Evolutionary conservation across 2,888 invertebrate species (phyloP).

Genomic region (Eilema depressum): DNA sequence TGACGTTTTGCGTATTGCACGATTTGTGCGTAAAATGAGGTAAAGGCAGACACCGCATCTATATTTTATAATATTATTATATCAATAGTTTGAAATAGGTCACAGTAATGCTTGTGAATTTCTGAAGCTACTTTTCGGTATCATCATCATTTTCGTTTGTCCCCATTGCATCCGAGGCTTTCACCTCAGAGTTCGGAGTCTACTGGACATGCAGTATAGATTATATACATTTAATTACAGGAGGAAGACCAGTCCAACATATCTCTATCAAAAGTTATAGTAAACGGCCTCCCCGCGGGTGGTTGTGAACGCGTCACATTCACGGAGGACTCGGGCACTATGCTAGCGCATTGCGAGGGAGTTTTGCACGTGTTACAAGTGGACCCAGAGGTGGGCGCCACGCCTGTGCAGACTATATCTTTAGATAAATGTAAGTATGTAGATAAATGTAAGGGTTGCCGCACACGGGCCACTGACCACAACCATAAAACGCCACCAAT

Average conservation of each 20-base stretch:
- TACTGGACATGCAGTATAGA: too few species aligned
- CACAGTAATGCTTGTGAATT: background rate
- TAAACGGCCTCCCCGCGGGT: constrained; percentile 62
- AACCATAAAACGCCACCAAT: too few species aligned
- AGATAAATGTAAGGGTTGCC: too few species aligned
- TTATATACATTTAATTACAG: constrained; percentile 46
- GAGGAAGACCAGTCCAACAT: constrained; percentile 74
- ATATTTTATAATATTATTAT: too few species aligned
- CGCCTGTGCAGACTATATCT: constrained; percentile 66
- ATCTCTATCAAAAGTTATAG: constrained; percentile 70
- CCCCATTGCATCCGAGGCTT: too few species aligned
- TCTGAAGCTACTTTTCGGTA: background rate
- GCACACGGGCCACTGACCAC: too few species aligned
- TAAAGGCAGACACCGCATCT: too few species aligned
- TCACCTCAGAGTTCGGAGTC: too few species aligned
- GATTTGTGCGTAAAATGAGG: too few species aligned
- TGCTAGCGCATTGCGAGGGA: constrained; percentile 64
- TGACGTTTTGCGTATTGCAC: too few species aligned
- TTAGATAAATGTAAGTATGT: constrained; percentile 68
- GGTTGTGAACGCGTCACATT: constrained; percentile 71
- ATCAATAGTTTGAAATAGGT: too few species aligned
- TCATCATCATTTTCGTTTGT: too few species aligned
- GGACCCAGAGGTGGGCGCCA: constrained; percentile 74
- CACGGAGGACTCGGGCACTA: constrained; percentile 65
- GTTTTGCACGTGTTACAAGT: constrained; percentile 68